Evolutionary conservation across 2,113 vertebrate genomes (phyloP).

Genomic region (Odocoileus virginianus): DNA sequence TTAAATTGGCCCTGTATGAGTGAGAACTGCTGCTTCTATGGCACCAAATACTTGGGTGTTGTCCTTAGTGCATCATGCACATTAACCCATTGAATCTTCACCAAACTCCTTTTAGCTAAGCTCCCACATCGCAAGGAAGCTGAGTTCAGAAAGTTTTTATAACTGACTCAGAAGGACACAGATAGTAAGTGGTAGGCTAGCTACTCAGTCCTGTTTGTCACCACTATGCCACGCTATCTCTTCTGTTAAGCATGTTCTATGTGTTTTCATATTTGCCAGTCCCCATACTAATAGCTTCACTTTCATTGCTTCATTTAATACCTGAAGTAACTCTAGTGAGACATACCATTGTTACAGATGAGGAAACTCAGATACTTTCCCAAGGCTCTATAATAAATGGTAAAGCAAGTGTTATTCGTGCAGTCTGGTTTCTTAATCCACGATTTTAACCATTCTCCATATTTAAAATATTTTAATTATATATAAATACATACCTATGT

Average conservation of each 20-base stretch:
- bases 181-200: neutral
- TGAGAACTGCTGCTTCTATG: neutral
- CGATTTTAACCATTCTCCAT: neutral
- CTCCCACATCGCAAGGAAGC: neutral
- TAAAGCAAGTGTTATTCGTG: neutral
- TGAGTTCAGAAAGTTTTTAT: neutral
- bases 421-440: neutral
- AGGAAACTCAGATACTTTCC: neutral
- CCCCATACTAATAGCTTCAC: neutral
- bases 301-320: neutral
- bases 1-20: neutral
- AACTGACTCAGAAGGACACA: neutral
- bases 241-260: neutral
- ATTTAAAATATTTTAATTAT: neutral
- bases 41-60: neutral
- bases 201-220: neutral
- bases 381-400: neutral
- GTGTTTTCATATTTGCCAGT: neutral
- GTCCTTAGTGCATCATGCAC: neutral
- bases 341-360: neutral
- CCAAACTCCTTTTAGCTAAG: neutral
- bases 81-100: neutral
- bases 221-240: neutral
- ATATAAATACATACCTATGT: neutral
- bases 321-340: neutral